Percentiles rank a stretch among this genome's conserved stretches.
Conservation (phyloP, 2,113 vertebrate genomes). For the Zosterops borbonicus region DNA sequence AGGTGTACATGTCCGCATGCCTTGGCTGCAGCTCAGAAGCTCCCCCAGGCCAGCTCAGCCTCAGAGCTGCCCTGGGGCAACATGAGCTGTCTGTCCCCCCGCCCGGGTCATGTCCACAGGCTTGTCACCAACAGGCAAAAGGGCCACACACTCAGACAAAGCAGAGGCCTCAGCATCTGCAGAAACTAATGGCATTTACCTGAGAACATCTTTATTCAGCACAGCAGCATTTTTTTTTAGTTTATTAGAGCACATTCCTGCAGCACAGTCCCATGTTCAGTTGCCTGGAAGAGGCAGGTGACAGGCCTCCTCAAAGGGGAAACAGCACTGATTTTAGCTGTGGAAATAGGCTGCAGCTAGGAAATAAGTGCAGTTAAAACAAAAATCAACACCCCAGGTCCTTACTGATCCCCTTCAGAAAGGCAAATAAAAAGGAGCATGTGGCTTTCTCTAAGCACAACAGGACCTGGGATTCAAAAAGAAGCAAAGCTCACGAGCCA, state of each 20-base stretch:
- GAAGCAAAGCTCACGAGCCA: neutral
- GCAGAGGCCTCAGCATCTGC: neutral
- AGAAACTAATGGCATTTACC: neutral
- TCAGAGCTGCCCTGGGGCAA: neutral
- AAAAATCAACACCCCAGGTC: neutral
- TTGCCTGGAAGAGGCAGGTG: neutral
- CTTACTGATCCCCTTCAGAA: neutral
- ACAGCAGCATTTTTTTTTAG: neutral
- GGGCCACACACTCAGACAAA: neutral
- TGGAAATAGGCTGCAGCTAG: neutral
- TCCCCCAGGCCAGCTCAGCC: neutral
- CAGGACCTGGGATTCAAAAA: neutral
- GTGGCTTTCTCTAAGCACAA: neutral
- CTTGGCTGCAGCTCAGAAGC: neutral
- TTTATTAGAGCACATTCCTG: conserved; percentile 13
- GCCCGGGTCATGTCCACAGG: fast-evolving
- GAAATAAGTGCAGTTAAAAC: neutral
- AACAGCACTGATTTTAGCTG: neutral
- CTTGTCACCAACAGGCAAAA: neutral
- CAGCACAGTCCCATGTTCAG: neutral
- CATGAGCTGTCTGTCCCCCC: neutral
- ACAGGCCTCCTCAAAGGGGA: neutral
- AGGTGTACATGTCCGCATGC: neutral
- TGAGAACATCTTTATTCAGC: neutral
- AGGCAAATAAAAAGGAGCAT: neutral